Evolutionary conservation across 2,888 invertebrate genomes (phyloP), one percentile per base, ranked within the genome.

Genomic region (Willowsia nigromaculata): DNA sequence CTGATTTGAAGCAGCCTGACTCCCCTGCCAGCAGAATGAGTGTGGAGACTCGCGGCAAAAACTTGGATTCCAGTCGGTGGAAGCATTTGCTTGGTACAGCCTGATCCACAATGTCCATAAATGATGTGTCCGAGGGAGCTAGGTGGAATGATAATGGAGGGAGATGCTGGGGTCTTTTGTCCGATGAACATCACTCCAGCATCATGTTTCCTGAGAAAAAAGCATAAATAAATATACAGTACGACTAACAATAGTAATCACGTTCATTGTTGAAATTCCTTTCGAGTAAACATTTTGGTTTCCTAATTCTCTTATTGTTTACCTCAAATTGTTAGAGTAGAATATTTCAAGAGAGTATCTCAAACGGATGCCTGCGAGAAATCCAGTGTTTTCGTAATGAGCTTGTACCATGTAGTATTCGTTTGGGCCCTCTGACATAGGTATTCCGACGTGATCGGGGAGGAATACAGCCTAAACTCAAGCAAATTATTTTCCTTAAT

Each of bases 391-490:
- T 37, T 90, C 88, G n/a, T 88, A 90, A 50, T 90, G 90, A 5
- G 76, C 50, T 80, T 90, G 85, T 11, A 90, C 11, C 59, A 90
- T 80, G 11, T 56, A 82, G 37, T 88, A 90, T 30, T 88, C 88
- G 18, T 84, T 62, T 4, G 76, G 22, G 0, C 53, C n/a, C 47
- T 85, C 90, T 11, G 47, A 50, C 18, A 90, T 30, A 6, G 90
- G 85, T 43, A 78, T 47, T 1, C 90, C 90, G 22, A 90, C 90
- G 37, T 90, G 85, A 9, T 88, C 85, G 11, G 90, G 90, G 18
- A 85, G 47, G 18, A 85, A 59, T 9, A 83, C 25, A 0, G 83
- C 25, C 82, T 86, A 13, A n/a, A n/a, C n/a, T n/a, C n/a, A n/a
- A n/a, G n/a, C n/a, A n/a, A n/a, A n/a, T n/a, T n/a, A n/a, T n/a